Evolutionary conservation across 2,797 vertebrate genomes (phyloP), one percentile per base, ranked within the genome.

Genomic region (Hippopotamyrus pictus): DNA sequence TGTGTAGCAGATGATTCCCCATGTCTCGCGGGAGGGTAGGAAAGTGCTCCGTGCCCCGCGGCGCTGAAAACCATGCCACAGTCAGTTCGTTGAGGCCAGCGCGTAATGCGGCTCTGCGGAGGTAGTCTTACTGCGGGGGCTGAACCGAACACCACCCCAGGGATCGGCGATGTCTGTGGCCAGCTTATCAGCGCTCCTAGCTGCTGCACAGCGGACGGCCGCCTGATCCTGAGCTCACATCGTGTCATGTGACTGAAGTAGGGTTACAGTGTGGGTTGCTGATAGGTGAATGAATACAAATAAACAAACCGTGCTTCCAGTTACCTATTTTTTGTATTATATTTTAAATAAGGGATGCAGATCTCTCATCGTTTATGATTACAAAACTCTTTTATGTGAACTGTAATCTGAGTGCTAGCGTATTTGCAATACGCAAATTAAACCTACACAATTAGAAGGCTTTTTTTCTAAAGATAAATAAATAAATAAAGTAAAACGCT

Each of bases 141-240:
- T 85, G 90, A 92, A 91, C 82, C 88, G 87, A 86, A 89, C 88
- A 93, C 89, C 91, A 79, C 89, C 91, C 87, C 9, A 69, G 90
- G 89, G 88, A 92, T 89, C 82, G 88, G 86, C 69, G 91, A 89
- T 92, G 92, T 94, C 92, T 94, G 89, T 91, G 90, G 51, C 59
- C 82, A 50, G 37, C 86, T 90, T 53, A 48, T 89, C 90, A 92
- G 90, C 90, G 90, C 90, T 90, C 89, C 91, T 62, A 50, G 22
- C 53, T 76, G 53, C 11, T 50, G 65, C 69, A 17, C 19, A 33
- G 48, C 37, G 41, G n/a, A 41, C 46, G 29, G 17, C 85, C 51
- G 33, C 22, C 29, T 17, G 14, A 57, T 50, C 57, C 44, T 25
- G 11, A 22, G 41, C 41, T 86, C 85, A 33, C 51, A 37, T 37